Evolutionary conservation across 2,888 invertebrate species (phyloP), one percentile per base, ranked within the genome.

Genomic region (Chironomus tentans): DNA sequence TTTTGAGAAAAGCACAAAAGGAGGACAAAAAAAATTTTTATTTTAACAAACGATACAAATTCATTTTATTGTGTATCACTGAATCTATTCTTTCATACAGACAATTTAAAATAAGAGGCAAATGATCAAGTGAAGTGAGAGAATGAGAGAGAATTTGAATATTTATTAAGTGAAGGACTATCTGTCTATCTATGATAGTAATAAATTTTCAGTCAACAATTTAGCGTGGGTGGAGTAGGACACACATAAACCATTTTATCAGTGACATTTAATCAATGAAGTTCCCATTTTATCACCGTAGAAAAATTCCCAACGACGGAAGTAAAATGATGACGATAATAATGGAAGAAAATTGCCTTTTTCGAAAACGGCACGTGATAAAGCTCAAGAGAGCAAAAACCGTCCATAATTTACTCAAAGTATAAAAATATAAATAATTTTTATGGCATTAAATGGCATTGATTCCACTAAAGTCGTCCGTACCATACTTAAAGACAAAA

Each of bases 151-250:
- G 13, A 22, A 65, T 65, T 65, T 65, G 65, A 65, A 65, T 65
- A 65, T 65, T 65, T 65, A 65, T 65, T 65, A 65, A 65, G 65
- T 65, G 56, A 56, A 56, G 56, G 56, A 38, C 56, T 56, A 56
- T 65, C 65, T 65, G 18, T 65, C 22, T 65, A 65, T 22, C 22
- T 24, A 18, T 15, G 56, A 56, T 15, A 6, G 65, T 65, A 65
- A 65, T 65, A 65, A 65, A 65, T 65, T 65, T 24, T 15, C 15
- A 56, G 56, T 56, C 56, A 56, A 18, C 56, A 56, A n/a, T n/a
- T 56, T 56, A 13, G 7, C n/a, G n/a, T 56, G 56, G 38, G 38
- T 38, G 38, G 38, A 56, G 15, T 18, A 56, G 13, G 65, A 65
- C 65, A 22, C 10, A 65, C 21, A 65, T 65, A 65, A 65, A 65